A percentile compares a stretch with the other conserved stretches of the same genome.
These are phyloP conservation scores for Paramormyrops hopkinsi DNA, from an alignment of 2,797 vertebrate species.

Conservation along the genomic window DNA sequence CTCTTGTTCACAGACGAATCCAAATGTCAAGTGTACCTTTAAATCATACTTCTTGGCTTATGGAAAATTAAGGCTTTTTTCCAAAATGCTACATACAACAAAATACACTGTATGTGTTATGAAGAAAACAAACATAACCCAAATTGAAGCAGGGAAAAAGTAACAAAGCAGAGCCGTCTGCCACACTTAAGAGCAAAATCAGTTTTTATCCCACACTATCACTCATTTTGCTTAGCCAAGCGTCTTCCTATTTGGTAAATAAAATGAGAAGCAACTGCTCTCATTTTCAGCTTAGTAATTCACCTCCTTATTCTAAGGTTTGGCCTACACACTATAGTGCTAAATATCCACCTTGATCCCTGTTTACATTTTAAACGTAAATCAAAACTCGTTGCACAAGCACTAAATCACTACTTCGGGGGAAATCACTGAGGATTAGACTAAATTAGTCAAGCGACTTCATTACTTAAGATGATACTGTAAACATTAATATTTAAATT, in stretches of 20 bases:
- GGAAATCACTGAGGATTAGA: neutral
- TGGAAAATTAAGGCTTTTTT: neutral
- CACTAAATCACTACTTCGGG: neutral
- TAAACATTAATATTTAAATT: neutral
- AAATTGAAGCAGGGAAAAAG: neutral
- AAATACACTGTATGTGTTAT: neutral
- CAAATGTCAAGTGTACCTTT: neutral
- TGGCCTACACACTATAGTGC: neutral
- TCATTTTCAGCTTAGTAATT: neutral
- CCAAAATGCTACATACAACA: neutral
- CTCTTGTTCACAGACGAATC: neutral
- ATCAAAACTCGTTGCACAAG: neutral
- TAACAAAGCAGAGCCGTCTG: neutral
- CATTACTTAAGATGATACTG: neutral
- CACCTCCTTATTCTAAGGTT: neutral
- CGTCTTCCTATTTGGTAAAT: neutral
- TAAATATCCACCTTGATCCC: neutral
- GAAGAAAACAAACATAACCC: neutral
- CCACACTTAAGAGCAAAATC: neutral
- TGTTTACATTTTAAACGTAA: neutral
- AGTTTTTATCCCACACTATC: neutral
- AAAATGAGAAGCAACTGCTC: neutral
- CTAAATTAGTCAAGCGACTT: neutral
- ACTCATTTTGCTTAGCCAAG: neutral
- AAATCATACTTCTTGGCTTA: neutral